Evolutionary conservation across 2,888 invertebrate species (phyloP).

Genomic region (Sesia apiformis): DNA sequence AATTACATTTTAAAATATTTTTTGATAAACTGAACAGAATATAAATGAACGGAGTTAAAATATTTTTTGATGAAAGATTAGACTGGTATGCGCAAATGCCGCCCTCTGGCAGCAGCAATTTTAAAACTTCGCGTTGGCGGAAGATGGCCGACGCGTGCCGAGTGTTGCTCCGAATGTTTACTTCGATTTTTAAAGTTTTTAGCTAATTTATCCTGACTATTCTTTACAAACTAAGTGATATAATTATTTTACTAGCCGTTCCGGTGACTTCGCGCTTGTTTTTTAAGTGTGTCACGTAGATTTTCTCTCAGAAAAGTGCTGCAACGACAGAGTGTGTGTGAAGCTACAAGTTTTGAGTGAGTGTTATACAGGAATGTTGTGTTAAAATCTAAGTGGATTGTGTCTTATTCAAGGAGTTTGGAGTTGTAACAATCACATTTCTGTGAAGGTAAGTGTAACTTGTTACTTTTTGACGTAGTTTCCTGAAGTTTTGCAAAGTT

Average conservation of each 20-base stretch:
- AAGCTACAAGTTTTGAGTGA: conserved; percentile 60
- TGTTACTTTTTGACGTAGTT: conserved; percentile 14
- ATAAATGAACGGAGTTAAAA: too few species aligned
- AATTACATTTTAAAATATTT: too few species aligned
- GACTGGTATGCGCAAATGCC: conserved; percentile 8
- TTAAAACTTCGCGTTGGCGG: conserved; percentile 56
- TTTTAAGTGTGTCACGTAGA: conserved; percentile 29
- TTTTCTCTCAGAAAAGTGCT: conserved; percentile 58
- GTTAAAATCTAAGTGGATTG: conserved; percentile 59
- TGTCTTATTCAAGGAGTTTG: conserved; percentile 41
- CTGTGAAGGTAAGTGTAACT: conserved; percentile 41
- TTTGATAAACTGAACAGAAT: too few species aligned
- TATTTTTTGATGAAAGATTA: too few species aligned
- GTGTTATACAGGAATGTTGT: conserved; percentile 64
- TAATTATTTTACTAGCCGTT: conserved; percentile 26
- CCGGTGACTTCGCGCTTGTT: conserved; percentile 27
- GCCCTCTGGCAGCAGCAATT: conserved; percentile 51
- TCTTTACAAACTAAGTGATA: conserved; percentile 30
- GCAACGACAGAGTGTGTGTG: conserved; percentile 41
- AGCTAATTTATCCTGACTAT: conserved; percentile 28
- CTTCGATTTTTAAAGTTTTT: conserved; percentile 58
- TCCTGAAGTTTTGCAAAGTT: conserved; percentile 43
- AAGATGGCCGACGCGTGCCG: conserved; percentile 71
- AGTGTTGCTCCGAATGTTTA: conserved; percentile 65
- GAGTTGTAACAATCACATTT: conserved; percentile 31